A percentile compares a stretch with the other conserved stretches of the same genome.
These are phyloP conservation scores for Colaptes auratus DNA, from an alignment of 2,113 vertebrate species.

Conservation along the genomic window DNA sequence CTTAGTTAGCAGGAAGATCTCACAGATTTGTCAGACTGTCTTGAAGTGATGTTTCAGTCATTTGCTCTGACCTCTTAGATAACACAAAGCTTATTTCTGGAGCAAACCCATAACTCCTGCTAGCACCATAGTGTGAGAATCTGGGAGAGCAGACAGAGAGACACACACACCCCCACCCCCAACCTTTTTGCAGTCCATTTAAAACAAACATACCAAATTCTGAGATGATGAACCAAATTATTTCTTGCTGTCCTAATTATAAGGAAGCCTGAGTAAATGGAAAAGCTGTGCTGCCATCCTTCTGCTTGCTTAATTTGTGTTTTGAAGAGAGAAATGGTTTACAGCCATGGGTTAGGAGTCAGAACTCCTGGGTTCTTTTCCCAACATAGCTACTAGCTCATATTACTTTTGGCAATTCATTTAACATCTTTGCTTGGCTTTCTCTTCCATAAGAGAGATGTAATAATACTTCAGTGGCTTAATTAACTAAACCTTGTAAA, in stretches of 20 bases:
- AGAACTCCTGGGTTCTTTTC: constrained; percentile 57
- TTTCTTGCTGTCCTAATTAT: neutral
- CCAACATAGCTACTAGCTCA: constrained; percentile 57
- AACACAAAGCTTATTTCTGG: neutral
- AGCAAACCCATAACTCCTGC: neutral
- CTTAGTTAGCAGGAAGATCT: neutral
- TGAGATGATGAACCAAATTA: neutral
- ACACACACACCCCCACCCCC: neutral
- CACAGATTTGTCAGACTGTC: neutral
- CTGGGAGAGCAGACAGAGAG: neutral
- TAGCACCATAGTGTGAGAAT: fast-evolving
- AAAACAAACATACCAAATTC: neutral
- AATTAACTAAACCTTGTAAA: constrained; percentile 50
- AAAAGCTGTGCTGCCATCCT: neutral
- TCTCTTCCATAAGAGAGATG: neutral
- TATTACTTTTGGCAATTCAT: constrained; percentile 41
- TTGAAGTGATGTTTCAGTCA: neutral
- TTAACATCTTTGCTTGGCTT: constrained; percentile 57
- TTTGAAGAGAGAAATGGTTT: constrained; percentile 55
- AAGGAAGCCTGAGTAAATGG: neutral
- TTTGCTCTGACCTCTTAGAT: neutral
- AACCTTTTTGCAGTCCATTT: neutral
- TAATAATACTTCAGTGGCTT: constrained; percentile 55
- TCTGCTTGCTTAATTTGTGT: constrained; percentile 10
- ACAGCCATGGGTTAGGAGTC: constrained; percentile 46